Conservation (phyloP, 2,797 vertebrate genomes). For the Pipistrellus pipistrellus region DNA sequence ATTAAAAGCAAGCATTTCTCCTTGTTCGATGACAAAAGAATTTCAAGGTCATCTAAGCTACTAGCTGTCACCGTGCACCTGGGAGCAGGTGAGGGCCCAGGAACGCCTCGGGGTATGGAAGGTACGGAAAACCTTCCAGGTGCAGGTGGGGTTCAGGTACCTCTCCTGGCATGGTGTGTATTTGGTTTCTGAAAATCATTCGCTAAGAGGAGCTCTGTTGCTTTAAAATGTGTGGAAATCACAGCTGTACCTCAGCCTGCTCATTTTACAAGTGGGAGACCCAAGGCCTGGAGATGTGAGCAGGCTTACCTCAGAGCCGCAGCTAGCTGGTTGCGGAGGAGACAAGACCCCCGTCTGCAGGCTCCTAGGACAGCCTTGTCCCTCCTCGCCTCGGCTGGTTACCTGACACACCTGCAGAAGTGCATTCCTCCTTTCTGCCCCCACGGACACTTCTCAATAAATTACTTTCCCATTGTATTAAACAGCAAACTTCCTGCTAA, state of each 20-base stretch:
- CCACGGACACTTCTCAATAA: not conserved
- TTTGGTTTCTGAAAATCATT: conserved; percentile 11
- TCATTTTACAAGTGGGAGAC: not conserved
- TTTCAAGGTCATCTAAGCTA: not conserved
- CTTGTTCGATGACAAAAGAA: not conserved
- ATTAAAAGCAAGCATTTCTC: not conserved
- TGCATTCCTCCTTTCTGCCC: not conserved
- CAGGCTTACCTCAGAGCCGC: not conserved
- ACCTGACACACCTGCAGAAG: not conserved
- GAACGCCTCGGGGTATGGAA: not conserved
- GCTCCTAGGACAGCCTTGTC: not conserved
- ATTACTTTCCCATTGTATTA: not conserved
- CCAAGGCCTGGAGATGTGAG: not conserved
- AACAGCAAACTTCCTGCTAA: conserved; percentile 1
- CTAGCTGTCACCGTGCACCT: not conserved
- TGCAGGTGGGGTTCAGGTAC: not conserved
- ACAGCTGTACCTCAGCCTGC: not conserved
- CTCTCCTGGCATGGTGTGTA: not conserved
- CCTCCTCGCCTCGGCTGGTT: not conserved
- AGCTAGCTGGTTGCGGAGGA: not conserved
- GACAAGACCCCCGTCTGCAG: rapidly evolving
- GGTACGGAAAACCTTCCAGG: not conserved
- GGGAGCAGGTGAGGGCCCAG: not conserved
- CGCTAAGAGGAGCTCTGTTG: not conserved
- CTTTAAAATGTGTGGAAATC: not conserved